Evolutionary conservation across 2,888 invertebrate species (phyloP), one percentile per base, ranked within the genome.

Genomic region (Drosophila sordidula): DNA sequence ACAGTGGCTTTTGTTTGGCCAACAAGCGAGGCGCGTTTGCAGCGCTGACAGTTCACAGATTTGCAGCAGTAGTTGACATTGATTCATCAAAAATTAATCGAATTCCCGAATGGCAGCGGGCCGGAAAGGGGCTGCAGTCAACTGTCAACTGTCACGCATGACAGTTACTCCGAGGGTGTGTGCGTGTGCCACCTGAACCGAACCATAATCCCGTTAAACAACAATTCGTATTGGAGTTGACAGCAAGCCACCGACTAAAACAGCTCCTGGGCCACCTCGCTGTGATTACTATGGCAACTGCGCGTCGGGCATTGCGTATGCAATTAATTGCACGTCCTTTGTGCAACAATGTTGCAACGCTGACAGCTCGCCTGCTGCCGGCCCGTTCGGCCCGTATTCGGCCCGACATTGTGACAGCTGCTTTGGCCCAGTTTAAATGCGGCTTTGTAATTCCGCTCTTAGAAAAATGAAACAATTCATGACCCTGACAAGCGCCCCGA

Each of bases 71-170:
- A 79, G 78, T 81, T 85, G 90, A 90, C 90, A 89, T 88, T 90
- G 90, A 88, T 89, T 90, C 90, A 90, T 90, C 89, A 90, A 90
- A 90, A 87, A 90, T 90, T 90, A 90, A 90, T 90, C 90, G 90
- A 90, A 89, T 90, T 82, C 78, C 65, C 77, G 45, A 52, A 18
- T 50, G 61, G 44, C 52, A 75, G n/a, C n/a, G 74, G 50, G 52
- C 8, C 29, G 6, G 29, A 2, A 8, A 0, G 38, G 3, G 34
- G 42, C 41, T 46, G 59, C 65, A 59, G 62, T 67, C 56, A 68
- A 59, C 86, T 82, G 82, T 87, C 79, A 85, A 41, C 70, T 75
- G 82, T 87, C 82, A 79, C 51, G 64, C 56, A 62, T 55, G 56
- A 45, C 56, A 61, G 47, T 36, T 51, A 14, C 36, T 26, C 45